phyloP scores from a whole-genome alignment of 2,797 vertebrate species.

The Euthynnus affinis region DNA sequence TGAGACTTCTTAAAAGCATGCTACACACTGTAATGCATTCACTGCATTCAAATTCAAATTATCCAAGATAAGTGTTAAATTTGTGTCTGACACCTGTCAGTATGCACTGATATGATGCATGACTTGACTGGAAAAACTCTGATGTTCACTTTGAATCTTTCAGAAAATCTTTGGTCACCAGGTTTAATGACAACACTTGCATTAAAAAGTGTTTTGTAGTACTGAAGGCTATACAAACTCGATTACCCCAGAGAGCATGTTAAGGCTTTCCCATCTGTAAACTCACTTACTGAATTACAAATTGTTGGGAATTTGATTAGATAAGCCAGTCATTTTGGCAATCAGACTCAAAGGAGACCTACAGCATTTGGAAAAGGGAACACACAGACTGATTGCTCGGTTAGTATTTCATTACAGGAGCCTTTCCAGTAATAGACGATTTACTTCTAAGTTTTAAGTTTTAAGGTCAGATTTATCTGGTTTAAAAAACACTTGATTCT shows the following conservation, averaged over 20 bases:
- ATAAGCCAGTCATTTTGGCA: conserved; percentile 9
- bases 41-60: conserved; percentile 20
- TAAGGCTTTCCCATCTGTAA: neutral
- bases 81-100: conserved; percentile 18
- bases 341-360: conserved; percentile 1
- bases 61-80: neutral
- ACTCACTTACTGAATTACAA: conserved; percentile 28
- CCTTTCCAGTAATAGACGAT: neutral
- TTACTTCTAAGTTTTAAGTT: neutral
- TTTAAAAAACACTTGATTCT: neutral
- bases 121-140: neutral
- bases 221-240: conserved; percentile 7
- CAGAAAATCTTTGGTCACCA: conserved; percentile 1
- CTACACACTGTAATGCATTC: neutral
- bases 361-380: neutral
- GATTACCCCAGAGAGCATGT: neutral
- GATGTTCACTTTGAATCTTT: neutral
- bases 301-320: conserved; percentile 34
- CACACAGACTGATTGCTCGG: neutral
- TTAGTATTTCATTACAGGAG: neutral
- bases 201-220: neutral
- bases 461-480: neutral
- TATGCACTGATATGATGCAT: conserved; percentile 6
- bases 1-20: neutral
- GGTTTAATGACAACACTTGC: neutral